Conservation (phyloP, 2,113 vertebrate genomes). For the Plecotus auritus region DNA sequence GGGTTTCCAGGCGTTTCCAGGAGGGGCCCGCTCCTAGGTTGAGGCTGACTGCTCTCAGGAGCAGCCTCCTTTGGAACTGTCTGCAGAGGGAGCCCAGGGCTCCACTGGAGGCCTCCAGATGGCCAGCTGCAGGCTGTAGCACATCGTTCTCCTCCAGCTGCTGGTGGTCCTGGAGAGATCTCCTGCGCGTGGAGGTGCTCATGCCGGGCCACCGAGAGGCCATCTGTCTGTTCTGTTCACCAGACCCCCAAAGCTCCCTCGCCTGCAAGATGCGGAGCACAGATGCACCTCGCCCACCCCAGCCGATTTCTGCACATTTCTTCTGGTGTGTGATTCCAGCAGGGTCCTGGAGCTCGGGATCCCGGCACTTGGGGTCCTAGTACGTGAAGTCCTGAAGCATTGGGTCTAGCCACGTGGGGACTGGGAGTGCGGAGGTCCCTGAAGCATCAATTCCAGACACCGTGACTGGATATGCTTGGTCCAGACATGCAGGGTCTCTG, state of each 20-base stretch:
- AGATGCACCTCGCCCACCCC: background rate
- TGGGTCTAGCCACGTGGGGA: too few relatives aligned
- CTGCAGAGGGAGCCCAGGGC: conserved; percentile 86
- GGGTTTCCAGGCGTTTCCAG: conserved; percentile 81
- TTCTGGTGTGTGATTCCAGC: too few relatives aligned
- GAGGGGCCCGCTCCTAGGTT: conserved; percentile 78
- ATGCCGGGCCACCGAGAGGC: conserved; percentile 80
- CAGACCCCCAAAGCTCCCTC: background rate
- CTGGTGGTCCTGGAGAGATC: conserved; percentile 82
- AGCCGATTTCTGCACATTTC: conserved; percentile 33
- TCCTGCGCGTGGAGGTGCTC: conserved; percentile 79
- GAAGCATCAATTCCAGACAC: too few relatives aligned
- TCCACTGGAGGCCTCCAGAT: conserved; percentile 78
- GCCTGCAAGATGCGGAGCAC: fast-evolving
- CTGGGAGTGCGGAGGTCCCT: too few relatives aligned
- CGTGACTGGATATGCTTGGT: too few relatives aligned
- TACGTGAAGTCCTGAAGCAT: too few relatives aligned
- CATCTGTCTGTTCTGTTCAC: conserved; percentile 66
- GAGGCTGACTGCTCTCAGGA: conserved; percentile 83
- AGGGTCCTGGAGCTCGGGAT: too few relatives aligned
- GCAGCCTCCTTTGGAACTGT: conserved; percentile 88
- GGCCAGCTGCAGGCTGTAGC: conserved; percentile 78
- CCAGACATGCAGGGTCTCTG: too few relatives aligned
- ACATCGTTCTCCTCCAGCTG: conserved; percentile 82
- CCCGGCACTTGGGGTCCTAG: too few relatives aligned